Evolutionary conservation across 2,113 vertebrate species (phyloP).

Genomic region (Cercocebus atys): DNA sequence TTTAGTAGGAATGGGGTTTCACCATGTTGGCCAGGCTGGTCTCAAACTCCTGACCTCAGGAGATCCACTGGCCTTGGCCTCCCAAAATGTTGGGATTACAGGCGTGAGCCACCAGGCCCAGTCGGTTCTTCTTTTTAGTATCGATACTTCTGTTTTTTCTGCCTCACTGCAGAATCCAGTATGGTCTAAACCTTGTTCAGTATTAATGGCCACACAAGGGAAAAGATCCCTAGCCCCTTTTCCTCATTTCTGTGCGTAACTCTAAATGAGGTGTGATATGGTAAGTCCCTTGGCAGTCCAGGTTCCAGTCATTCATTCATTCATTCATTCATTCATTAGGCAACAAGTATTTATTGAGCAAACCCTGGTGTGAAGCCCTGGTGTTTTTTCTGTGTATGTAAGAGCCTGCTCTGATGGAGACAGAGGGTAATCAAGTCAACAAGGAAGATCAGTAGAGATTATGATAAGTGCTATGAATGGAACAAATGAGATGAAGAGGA

Average conservation of each 20-base stretch:
- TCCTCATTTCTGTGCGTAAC: neutral
- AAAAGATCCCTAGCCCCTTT: neutral
- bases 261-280: neutral
- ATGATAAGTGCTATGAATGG: neutral
- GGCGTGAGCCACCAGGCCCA: too few species aligned
- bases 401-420: neutral
- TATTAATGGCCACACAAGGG: neutral
- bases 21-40: too few species aligned
- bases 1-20: too few species aligned
- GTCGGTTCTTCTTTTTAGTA: neutral
- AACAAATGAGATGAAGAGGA: conserved; percentile 28
- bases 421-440: neutral
- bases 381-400: neutral
- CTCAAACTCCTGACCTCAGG: too few species aligned
- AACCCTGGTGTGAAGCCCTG: neutral
- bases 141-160: neutral
- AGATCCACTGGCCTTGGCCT: too few species aligned
- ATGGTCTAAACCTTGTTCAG: neutral
- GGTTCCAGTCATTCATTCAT: neutral
- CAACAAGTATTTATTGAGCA: neutral
- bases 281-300: neutral
- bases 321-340: neutral
- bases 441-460: neutral
- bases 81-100: too few species aligned
- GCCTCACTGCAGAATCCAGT: neutral